Conservation (phyloP, 2,113 vertebrate species). For the Bubo bubo region DNA sequence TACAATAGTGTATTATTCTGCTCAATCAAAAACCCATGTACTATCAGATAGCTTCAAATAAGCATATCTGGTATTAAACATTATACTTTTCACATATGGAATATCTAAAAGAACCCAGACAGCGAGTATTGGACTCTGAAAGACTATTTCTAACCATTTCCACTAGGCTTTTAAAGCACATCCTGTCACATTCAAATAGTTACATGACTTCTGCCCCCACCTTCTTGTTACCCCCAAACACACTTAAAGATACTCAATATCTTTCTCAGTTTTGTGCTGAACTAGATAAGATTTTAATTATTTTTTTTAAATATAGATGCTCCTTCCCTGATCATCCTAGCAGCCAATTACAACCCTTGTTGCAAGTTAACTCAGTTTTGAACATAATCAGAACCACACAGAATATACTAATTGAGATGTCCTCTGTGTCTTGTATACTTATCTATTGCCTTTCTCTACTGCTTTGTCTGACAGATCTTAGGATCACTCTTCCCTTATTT, state of each 20-base stretch:
- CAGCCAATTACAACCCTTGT: background rate
- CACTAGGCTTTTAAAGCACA: background rate
- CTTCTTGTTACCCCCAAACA: background rate
- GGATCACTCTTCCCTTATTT: background rate
- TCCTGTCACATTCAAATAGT: background rate
- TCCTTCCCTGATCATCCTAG: background rate
- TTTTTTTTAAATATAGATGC: background rate
- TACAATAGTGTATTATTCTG: background rate
- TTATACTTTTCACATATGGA: accelerated
- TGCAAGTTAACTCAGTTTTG: background rate
- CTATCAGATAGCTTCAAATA: background rate
- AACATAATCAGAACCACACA: background rate
- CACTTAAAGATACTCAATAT: background rate
- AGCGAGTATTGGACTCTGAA: background rate
- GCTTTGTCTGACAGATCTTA: background rate
- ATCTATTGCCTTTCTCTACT: background rate
- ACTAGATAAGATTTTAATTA: background rate
- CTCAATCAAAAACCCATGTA: background rate
- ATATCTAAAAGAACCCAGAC: background rate
- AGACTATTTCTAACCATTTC: background rate
- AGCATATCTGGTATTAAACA: background rate
- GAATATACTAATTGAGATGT: background rate
- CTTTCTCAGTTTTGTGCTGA: background rate
- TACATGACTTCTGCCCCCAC: accelerated
- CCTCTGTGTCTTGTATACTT: background rate